Conservation (phyloP, 2,888 invertebrate species). For the Nymphalis urticae region DNA sequence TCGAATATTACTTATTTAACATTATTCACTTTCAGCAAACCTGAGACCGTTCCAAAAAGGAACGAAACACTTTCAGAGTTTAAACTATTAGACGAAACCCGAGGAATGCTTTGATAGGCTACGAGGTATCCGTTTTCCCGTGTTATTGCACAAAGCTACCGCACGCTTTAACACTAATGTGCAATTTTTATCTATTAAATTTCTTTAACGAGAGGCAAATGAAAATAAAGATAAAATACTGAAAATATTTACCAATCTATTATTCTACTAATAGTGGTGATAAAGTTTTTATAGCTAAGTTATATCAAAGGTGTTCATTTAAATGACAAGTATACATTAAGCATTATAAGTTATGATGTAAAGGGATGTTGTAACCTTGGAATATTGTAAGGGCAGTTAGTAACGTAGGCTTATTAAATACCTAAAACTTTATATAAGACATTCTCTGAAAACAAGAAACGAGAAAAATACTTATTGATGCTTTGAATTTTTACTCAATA, state of each 20-base stretch:
- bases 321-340: no score
- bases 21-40: background rate
- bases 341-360: no score
- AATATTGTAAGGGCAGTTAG: no score
- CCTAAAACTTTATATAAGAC: no score
- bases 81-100: slow-evolving; percentile 11
- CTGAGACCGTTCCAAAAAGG: slow-evolving; percentile 3
- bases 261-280: background rate
- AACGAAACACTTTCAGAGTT: background rate
- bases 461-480: no score
- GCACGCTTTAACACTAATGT: slow-evolving; percentile 8
- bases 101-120: slow-evolving; percentile 24
- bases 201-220: background rate
- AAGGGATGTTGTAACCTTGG: no score
- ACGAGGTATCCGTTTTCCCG: slow-evolving; percentile 9
- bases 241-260: background rate
- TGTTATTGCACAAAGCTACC: slow-evolving; percentile 19
- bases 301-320: no score
- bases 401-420: no score
- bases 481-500: no score
- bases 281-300: no score
- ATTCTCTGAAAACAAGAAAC: no score
- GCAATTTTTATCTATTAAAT: slow-evolving; percentile 7
- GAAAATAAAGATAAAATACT: background rate
- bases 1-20: background rate